phyloP scores from a whole-genome alignment of 1,140 invertebrate genomes.

The Drosophila insularis region DNA sequence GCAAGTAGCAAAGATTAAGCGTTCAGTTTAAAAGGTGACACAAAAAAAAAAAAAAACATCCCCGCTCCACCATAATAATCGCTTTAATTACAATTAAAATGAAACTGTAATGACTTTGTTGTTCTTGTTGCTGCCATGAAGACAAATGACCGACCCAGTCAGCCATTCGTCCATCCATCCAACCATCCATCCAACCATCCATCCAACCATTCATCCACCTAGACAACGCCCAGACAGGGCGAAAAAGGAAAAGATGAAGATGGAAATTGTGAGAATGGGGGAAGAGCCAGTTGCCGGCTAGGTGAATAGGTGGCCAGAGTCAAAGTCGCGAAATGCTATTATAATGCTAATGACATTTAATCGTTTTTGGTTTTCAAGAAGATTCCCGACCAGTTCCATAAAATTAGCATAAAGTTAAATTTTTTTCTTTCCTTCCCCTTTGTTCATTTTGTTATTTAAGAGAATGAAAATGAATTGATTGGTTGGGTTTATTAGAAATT shows the following conservation, averaged over 20 bases:
- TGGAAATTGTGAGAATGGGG: not conserved
- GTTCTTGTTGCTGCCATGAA: conserved; percentile 30
- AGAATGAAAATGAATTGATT: conserved; percentile 10
- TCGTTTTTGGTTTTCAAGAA: conserved; percentile 45
- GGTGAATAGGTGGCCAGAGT: conserved; percentile 27
- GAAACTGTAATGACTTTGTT: conserved; percentile 50
- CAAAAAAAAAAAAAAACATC: conserved; percentile 18
- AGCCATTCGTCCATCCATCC: not conserved
- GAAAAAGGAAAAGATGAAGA: not conserved
- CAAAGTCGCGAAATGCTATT: conserved; percentile 49
- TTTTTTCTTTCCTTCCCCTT: not conserved
- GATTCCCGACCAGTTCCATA: conserved; percentile 3
- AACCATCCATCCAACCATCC: conserved; percentile 22
- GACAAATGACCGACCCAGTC: conserved; percentile 39
- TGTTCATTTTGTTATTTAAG: not conserved
- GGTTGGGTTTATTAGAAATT: not conserved
- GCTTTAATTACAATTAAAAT: conserved; percentile 68
- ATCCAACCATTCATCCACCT: not conserved
- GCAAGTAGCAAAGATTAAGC: conserved; percentile 47
- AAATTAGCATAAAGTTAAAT: conserved; percentile 61
- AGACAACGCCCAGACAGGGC: not conserved
- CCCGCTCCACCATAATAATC: conserved; percentile 48
- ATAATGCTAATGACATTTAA: conserved; percentile 70
- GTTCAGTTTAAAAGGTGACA: conserved; percentile 23
- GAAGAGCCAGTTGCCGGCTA: not conserved